Evolutionary conservation across 2,888 invertebrate genomes (phyloP).

Genomic region (Actias luna): DNA sequence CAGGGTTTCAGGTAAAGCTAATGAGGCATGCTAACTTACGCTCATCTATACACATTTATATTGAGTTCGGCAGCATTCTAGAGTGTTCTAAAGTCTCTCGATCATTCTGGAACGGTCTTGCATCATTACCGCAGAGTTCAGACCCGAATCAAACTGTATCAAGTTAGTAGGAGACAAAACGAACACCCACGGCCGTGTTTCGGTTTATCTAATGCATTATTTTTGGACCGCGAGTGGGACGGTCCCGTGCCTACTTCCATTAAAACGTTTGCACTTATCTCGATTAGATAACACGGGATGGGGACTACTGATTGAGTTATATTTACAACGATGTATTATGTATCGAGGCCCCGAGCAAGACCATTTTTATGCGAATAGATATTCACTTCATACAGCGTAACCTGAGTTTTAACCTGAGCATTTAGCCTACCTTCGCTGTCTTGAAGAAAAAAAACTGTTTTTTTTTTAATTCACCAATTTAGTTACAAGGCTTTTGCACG

Average conservation of each 20-base stretch:
- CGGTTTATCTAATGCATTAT: conserved; percentile 6
- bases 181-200: background rate
- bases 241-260: background rate
- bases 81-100: too few relatives aligned
- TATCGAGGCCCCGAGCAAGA: background rate
- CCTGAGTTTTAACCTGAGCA: too few relatives aligned
- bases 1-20: too few relatives aligned
- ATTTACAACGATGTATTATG: background rate
- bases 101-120: too few relatives aligned
- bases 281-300: background rate
- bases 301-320: background rate
- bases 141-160: background rate
- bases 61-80: too few relatives aligned
- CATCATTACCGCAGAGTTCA: too few relatives aligned
- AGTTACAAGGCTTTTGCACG: too few relatives aligned
- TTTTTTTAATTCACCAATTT: too few relatives aligned
- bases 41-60: too few relatives aligned
- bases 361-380: background rate
- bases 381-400: background rate
- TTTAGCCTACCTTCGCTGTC: too few relatives aligned
- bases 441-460: too few relatives aligned
- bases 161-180: background rate
- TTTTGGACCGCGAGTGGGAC: background rate
- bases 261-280: conserved; percentile 9
- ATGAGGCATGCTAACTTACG: too few relatives aligned